Percentiles rank a stretch among this genome's conserved stretches.
Conservation (phyloP, 2,797 vertebrate genomes). For the Clamator glandarius region DNA sequence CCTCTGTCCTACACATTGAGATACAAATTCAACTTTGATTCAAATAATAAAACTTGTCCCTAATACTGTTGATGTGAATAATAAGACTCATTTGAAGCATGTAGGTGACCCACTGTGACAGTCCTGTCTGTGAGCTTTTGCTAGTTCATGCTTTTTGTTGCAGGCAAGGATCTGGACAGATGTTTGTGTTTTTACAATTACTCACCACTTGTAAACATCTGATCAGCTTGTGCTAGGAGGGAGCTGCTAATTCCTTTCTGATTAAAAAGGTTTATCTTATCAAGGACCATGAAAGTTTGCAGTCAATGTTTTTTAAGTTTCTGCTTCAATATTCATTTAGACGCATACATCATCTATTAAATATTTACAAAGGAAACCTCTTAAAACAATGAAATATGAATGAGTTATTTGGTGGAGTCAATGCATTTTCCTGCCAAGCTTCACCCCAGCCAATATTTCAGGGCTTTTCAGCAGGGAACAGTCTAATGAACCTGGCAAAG, state of each 20-base stretch:
- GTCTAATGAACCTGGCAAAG: constrained; percentile 16
- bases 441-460: not conserved
- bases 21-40: not conserved
- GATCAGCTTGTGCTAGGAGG: not conserved
- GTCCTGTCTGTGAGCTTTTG: not conserved
- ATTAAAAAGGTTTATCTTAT: not conserved
- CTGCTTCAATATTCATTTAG: not conserved
- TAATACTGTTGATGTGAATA: not conserved
- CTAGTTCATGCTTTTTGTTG: not conserved
- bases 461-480: not conserved
- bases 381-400: constrained; percentile 60
- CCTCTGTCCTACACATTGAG: not conserved
- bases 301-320: not conserved
- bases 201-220: not conserved
- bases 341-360: constrained; percentile 3
- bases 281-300: not conserved
- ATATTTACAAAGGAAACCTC: constrained; percentile 40
- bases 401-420: not conserved
- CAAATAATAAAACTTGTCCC: not conserved
- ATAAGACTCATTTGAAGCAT: not conserved
- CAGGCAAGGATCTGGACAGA: not conserved
- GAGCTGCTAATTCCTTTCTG: not conserved
- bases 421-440: constrained; percentile 3
- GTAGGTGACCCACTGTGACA: not conserved
- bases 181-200: not conserved